These are phyloP conservation scores for Drosophila setifemur DNA, from an alignment of 1,140 invertebrate genomes.

Conservation along the genomic window DNA sequence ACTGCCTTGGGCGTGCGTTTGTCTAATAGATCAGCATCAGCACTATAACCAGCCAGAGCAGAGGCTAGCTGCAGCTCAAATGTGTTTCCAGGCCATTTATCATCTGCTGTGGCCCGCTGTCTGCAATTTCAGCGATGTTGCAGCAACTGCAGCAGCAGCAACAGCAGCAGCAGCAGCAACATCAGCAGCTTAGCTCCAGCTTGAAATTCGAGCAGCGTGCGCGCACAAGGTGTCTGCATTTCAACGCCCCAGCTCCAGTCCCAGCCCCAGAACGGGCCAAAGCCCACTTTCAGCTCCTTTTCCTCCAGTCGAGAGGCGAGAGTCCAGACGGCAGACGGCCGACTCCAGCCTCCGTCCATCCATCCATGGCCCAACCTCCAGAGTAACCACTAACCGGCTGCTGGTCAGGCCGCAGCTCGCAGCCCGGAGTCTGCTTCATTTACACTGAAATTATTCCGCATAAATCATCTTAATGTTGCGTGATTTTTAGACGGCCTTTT, in stretches of 20 bases:
- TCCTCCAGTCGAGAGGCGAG: background rate
- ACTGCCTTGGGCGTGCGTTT: constrained; percentile 73
- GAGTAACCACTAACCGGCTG: constrained; percentile 51
- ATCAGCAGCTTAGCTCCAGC: constrained; percentile 30
- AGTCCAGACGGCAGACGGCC: background rate
- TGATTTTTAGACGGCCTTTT: constrained; percentile 79
- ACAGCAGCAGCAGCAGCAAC: constrained; percentile 1
- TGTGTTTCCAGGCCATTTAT: constrained; percentile 75
- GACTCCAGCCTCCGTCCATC: background rate
- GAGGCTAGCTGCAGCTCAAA: constrained; percentile 61
- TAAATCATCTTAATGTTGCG: constrained; percentile 79
- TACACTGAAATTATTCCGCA: constrained; percentile 78
- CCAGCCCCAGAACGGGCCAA: constrained; percentile 2
- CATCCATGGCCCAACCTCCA: constrained; percentile 4
- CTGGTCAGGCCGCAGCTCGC: constrained; percentile 22
- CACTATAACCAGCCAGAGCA: constrained; percentile 15
- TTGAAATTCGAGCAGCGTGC: constrained; percentile 72
- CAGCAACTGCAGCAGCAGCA: constrained; percentile 30
- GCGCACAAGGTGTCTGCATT: constrained; percentile 76
- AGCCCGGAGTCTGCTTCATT: constrained; percentile 70
- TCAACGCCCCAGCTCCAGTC: constrained; percentile 60
- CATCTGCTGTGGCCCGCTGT: constrained; percentile 63
- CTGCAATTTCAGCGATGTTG: constrained; percentile 76
- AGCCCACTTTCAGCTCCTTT: constrained; percentile 22
- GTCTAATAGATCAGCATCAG: constrained; percentile 78